Percentiles rank a stretch among this genome's conserved stretches.
phyloP scores from a whole-genome alignment of 2,797 vertebrate genomes.

The Mormyrus hasselquistii region DNA sequence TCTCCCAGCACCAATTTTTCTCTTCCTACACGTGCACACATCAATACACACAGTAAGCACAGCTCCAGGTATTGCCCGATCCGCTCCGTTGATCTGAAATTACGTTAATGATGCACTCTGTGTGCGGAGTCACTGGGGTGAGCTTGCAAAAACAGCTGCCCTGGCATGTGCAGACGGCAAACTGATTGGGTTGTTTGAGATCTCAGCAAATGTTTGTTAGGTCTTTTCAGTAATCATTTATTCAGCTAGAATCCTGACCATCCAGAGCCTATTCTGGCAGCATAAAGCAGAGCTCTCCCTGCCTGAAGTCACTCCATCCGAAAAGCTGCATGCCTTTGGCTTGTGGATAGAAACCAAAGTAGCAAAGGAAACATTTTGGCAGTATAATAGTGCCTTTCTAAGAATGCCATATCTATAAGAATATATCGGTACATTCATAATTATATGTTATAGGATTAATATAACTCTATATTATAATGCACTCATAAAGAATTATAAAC shows the following conservation, averaged over 20 bases:
- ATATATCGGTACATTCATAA: neutral
- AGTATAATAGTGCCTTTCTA: neutral
- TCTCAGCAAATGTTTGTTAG: neutral
- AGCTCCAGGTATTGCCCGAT: conserved; percentile 39
- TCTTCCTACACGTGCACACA: neutral
- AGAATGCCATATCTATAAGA: neutral
- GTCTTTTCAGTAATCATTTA: neutral
- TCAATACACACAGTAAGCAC: neutral
- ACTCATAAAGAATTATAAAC: neutral
- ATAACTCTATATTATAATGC: neutral
- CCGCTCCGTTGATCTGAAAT: conserved; percentile 49
- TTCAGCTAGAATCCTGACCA: neutral
- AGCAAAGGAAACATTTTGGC: neutral
- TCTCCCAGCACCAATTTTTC: neutral
- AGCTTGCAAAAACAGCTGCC: neutral
- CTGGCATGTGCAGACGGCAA: neutral
- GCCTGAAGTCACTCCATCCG: neutral
- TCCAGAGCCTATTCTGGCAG: neutral
- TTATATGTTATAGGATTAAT: too few species aligned
- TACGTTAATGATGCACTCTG: conserved; percentile 47
- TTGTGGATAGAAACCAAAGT: neutral
- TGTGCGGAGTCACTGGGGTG: neutral
- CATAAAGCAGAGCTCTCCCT: too few species aligned
- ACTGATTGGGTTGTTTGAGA: neutral
- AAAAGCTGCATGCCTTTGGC: neutral